Percentiles rank a stretch among this genome's conserved stretches.
phyloP scores from a whole-genome alignment of 2,888 invertebrate species.

The Pasiphila rectangulata region DNA sequence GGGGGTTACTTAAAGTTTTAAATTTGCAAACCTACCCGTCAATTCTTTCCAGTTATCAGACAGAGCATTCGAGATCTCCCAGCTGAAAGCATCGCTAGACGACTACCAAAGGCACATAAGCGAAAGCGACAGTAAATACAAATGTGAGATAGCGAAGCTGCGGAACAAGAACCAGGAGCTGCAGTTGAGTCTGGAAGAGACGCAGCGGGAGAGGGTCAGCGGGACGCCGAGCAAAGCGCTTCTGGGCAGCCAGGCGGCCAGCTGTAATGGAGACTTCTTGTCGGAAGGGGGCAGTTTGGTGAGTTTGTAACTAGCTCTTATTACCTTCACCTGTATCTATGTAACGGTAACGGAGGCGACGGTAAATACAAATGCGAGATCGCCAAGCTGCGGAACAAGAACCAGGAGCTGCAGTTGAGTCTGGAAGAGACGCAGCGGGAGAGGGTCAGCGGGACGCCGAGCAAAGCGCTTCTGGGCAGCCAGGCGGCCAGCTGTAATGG shows the following conservation, averaged over 20 bases:
- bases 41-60: conserved; percentile 84
- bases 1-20: too few species aligned
- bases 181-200: conserved; percentile 65
- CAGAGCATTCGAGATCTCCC: conserved; percentile 86
- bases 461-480: conserved; percentile 60
- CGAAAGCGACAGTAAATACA: conserved; percentile 82
- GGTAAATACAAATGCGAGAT: conserved; percentile 81
- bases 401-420: conserved; percentile 71
- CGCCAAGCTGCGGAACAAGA: conserved; percentile 80
- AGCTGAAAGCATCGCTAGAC: conserved; percentile 83
- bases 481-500: conserved; percentile 75
- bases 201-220: conserved; percentile 65
- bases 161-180: conserved; percentile 80
- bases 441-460: conserved; percentile 58
- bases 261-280: conserved; percentile 75
- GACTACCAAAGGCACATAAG: conserved; percentile 85
- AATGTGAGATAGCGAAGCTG: conserved; percentile 80
- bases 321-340: too few species aligned
- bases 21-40: too few species aligned
- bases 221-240: conserved; percentile 60
- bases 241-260: conserved; percentile 66
- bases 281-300: conserved; percentile 83
- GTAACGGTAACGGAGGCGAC: conserved; percentile 73
- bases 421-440: conserved; percentile 71
- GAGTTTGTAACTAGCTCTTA: conserved; percentile 27